phyloP scores from a whole-genome alignment of 2,888 invertebrate species.

The Entomobrya multifasciata region DNA sequence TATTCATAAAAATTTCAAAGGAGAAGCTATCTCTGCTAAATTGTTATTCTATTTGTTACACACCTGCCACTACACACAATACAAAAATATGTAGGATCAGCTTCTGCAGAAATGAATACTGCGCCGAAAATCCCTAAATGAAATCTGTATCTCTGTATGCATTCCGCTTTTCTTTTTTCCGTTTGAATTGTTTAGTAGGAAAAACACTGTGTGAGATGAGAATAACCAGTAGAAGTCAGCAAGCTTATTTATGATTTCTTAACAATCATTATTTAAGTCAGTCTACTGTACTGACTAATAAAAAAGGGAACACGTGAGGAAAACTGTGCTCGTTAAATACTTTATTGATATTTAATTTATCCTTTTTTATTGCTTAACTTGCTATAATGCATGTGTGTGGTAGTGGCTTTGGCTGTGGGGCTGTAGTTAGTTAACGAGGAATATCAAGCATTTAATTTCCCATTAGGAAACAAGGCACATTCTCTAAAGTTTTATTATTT shows the following conservation, averaged over 20 bases:
- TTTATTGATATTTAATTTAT: slow-evolving; percentile 39
- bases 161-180: no score
- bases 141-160: no score
- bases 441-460: background rate
- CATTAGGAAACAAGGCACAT: background rate
- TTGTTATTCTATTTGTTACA: background rate
- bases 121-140: no score
- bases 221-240: no score
- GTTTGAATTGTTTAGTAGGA: no score
- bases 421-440: background rate
- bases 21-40: background rate
- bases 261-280: no score
- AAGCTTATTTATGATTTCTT: no score
- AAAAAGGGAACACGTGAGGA: background rate
- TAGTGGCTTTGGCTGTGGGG: background rate
- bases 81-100: no score
- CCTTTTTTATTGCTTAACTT: background rate
- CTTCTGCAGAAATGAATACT: no score
- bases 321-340: background rate
- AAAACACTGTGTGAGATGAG: no score
- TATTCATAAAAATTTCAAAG: slow-evolving; percentile 4
- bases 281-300: background rate
- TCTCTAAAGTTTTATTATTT: background rate
- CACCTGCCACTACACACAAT: no score
- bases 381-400: background rate